Evolutionary conservation across 2,113 vertebrate genomes (phyloP).

Genomic region (Oncorhynchus clarkii): DNA sequence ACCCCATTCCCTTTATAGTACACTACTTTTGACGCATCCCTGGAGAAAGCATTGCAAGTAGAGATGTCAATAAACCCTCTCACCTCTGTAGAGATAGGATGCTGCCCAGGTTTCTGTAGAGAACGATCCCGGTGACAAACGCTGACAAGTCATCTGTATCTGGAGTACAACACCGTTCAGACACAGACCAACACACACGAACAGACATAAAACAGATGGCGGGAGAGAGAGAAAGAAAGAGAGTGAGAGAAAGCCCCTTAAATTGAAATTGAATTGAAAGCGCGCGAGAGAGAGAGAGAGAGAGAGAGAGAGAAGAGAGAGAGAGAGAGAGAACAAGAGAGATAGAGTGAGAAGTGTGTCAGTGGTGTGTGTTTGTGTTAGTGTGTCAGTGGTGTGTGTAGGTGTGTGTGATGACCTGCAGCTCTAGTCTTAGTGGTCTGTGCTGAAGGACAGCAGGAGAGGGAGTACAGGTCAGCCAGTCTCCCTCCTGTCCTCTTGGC

Average conservation of each 20-base stretch:
- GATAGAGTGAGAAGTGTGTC: no score
- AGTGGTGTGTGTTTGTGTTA: not conserved
- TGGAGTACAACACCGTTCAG: slow-evolving; percentile 48
- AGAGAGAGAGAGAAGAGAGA: no score
- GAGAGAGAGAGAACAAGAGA: no score
- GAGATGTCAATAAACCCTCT: slow-evolving; percentile 27
- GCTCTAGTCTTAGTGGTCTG: not conserved
- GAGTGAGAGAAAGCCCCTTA: no score
- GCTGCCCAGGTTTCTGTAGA: slow-evolving; percentile 91
- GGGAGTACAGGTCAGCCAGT: slow-evolving; percentile 45
- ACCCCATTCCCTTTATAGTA: no score
- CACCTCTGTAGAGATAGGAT: slow-evolving; percentile 92
- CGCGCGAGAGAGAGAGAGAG: no score
- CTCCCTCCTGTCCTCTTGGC: slow-evolving; percentile 31
- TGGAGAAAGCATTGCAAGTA: no score
- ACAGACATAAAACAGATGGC: not conserved
- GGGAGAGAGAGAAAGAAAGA: not conserved
- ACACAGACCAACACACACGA: not conserved
- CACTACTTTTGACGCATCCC: no score
- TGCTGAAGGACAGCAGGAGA: not conserved
- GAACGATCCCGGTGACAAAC: slow-evolving; percentile 90
- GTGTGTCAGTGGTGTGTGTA: no score
- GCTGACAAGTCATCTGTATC: slow-evolving; percentile 83
- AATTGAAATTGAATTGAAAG: no score
- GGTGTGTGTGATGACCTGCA: not conserved